These are phyloP conservation scores for Colistium nudipinnis DNA, from an alignment of 2,113 vertebrate genomes.

Conservation along the genomic window DNA sequence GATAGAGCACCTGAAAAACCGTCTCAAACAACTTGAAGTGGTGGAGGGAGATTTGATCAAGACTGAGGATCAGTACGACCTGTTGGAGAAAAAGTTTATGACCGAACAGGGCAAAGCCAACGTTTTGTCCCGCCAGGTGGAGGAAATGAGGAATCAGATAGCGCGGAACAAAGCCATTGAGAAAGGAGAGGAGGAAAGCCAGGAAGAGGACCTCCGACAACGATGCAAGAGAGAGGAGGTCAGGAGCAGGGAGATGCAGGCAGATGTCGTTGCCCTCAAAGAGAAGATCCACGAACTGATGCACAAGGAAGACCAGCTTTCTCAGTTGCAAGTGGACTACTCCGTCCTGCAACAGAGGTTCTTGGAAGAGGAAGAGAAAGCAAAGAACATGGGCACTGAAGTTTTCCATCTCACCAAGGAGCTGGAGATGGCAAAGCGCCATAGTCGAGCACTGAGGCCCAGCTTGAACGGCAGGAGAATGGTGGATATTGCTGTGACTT, in stretches of 20 bases:
- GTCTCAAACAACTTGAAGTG: conserved; percentile 93
- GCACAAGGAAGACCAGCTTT: conserved; percentile 97
- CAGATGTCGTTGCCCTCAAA: conserved; percentile 94
- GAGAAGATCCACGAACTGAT: conserved; percentile 98
- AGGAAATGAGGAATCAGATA: conserved; percentile 93
- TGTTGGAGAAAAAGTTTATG: conserved; percentile 92
- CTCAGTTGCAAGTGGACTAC: conserved; percentile 95
- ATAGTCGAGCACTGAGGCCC: conserved; percentile 90
- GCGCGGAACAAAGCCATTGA: conserved; percentile 91
- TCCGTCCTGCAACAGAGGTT: conserved; percentile 92
- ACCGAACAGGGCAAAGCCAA: conserved; percentile 96
- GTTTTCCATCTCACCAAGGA: conserved; percentile 92
- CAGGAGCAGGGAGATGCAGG: conserved; percentile 90
- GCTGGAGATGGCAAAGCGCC: conserved; percentile 91
- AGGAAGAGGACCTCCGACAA: conserved; percentile 88
- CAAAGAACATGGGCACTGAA: conserved; percentile 91
- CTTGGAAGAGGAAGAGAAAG: conserved; percentile 92
- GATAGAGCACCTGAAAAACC: conserved; percentile 91
- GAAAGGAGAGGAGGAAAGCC: conserved; percentile 89
- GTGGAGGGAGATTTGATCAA: conserved; percentile 96
- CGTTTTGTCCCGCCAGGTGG: conserved; percentile 91
- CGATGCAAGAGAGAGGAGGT: conserved; percentile 89
- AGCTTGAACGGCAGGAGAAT: conserved; percentile 92
- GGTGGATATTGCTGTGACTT: conserved; percentile 88
- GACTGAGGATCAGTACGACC: conserved; percentile 95